Evolutionary conservation across 2,888 invertebrate species (phyloP), one percentile per base, ranked within the genome.

Genomic region (Conops quadrifasciatus): DNA sequence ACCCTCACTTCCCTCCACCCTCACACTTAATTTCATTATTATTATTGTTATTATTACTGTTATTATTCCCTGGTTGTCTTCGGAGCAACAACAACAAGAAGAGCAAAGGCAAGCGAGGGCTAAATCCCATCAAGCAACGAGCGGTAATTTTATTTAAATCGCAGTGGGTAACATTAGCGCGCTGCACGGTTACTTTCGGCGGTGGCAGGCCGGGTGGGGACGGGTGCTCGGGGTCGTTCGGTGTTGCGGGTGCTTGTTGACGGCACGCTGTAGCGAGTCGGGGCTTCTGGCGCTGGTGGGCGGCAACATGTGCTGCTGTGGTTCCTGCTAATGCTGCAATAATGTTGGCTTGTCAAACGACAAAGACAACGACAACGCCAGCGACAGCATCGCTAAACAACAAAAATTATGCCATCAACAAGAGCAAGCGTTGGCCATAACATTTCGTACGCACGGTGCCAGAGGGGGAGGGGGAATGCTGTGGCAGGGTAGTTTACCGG

Each of bases 121-220:
- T n/a, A 36, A 30, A 36, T 30, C n/a, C 59, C 58, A 58, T 58
- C 58, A 58, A 13, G 59, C 21, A 5, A 15, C 56, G 30, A 60
- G 30, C 36, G n/a, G 60, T 60, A 30, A 36, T 60, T 36, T 60
- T 60, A 36, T 60, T 36, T 36, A 30, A 60, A 60, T 60, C 60
- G 60, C 19, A 60, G 36, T 60, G 60, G 16, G 19, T 5, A 13
- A n/a, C n/a, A n/a, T n/a, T n/a, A n/a, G n/a, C 15, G 1, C 1
- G 53, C 53, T 53, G 19, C 53, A 13, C 45, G 45, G 45, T 5
- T 43, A 13, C 9, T 13, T 43, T 43, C 45, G n/a, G 45, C 45
- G 45, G 45, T 43, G 45, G 45, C 45, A 43, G 9, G 7, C 9
- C 45, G 45, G 9, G 45, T 11, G 56, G n/a, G 36, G 30, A 36